Conservation (phyloP, 30 jellyfish, hydroid and myxozoan genomes). For the Aurelia aurita complex sp. Pacific region DNA sequence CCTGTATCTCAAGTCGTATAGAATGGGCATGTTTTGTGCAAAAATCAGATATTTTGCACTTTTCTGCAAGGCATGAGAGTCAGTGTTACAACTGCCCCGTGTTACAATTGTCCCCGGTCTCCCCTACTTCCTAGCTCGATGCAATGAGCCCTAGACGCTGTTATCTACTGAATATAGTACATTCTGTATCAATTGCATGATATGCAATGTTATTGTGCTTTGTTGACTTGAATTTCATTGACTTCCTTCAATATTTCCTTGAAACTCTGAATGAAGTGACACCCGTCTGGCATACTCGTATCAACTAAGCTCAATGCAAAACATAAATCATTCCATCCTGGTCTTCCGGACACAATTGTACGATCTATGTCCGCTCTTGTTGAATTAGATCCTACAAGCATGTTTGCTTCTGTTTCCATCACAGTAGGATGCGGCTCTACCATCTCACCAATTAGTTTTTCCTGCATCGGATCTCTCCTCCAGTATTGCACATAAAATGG, state of each 20-base stretch:
- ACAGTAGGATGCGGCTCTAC: neutral
- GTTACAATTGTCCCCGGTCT: too few relatives aligned
- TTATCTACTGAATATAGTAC: too few relatives aligned
- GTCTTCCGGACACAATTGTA: neutral
- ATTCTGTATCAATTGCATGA: too few relatives aligned
- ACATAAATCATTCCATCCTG: slow-evolving; percentile 24
- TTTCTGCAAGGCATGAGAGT: too few relatives aligned
- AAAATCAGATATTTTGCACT: too few relatives aligned
- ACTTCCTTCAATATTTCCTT: neutral
- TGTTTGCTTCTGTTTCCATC: neutral
- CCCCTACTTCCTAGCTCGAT: too few relatives aligned
- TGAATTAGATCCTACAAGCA: neutral
- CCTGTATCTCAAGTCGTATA: too few relatives aligned
- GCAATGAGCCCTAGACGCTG: too few relatives aligned
- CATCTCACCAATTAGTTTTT: neutral
- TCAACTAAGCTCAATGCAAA: slow-evolving; percentile 13
- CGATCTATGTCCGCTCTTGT: neutral
- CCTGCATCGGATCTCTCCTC: neutral
- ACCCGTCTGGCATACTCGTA: neutral
- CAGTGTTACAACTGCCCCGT: too few relatives aligned
- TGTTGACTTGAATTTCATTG: too few relatives aligned
- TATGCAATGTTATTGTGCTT: too few relatives aligned
- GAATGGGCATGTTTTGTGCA: too few relatives aligned
- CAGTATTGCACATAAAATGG: slow-evolving; percentile 3
- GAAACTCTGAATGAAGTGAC: neutral